phyloP scores from a whole-genome alignment of 1,140 invertebrate genomes.

The Aphelenchoides besseyi region DNA sequence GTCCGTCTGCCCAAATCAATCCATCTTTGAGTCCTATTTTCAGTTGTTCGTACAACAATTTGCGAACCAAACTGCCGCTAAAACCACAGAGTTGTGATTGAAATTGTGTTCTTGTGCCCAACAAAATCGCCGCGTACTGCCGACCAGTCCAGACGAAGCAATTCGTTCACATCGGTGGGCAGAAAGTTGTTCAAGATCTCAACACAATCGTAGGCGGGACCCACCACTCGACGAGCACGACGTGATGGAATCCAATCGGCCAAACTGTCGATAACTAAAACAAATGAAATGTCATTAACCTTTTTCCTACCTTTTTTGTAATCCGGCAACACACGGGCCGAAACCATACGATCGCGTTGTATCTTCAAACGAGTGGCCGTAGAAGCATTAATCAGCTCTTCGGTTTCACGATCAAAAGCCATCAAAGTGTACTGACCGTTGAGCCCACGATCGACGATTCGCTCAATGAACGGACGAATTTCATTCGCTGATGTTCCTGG shows the following conservation, averaged over 20 bases:
- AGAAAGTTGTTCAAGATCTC: background rate
- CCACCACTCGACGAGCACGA: background rate
- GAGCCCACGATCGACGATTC: background rate
- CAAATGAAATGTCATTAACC: background rate
- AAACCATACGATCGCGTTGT: background rate
- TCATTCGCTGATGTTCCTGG: background rate
- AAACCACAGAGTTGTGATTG: background rate
- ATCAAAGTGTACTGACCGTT: background rate
- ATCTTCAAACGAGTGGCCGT: background rate
- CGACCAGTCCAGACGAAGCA: background rate
- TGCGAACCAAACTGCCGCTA: background rate
- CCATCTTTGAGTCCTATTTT: background rate
- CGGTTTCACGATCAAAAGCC: background rate
- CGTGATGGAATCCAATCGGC: slow-evolving; percentile 12
- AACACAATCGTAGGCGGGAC: background rate
- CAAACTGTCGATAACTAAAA: slow-evolving; percentile 2
- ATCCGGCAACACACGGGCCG: background rate
- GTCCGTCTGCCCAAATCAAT: background rate
- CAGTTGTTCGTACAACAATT: background rate
- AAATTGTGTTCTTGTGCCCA: background rate
- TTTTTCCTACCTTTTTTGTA: background rate
- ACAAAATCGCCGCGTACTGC: background rate
- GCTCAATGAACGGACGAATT: background rate
- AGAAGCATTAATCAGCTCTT: background rate
- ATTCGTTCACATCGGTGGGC: background rate